Conservation (phyloP, 92 coral and sea anemone species). For the Parazoanthus darwini region DNA sequence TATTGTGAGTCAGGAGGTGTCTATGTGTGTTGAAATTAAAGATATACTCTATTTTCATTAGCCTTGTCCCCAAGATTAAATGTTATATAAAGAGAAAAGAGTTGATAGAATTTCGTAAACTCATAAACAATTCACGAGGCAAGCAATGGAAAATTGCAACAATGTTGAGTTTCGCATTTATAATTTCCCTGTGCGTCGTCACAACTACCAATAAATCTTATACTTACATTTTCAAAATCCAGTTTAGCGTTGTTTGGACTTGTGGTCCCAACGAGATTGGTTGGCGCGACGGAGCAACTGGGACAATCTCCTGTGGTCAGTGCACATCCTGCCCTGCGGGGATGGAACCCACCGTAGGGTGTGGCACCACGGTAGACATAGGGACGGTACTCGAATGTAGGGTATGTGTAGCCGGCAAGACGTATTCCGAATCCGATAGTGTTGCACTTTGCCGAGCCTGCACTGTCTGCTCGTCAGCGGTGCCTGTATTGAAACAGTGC, state of each 20-base stretch:
- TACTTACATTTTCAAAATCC: neutral
- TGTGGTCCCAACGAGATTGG: slow-evolving; percentile 22
- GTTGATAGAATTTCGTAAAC: too few relatives aligned
- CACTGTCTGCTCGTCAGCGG: slow-evolving; percentile 11
- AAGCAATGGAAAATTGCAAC: too few relatives aligned
- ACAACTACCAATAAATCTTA: too few relatives aligned
- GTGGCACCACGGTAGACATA: slow-evolving; percentile 17
- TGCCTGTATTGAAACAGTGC: slow-evolving; percentile 1
- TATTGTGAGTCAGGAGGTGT: too few relatives aligned
- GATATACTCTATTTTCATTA: too few relatives aligned
- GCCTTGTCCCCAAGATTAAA: too few relatives aligned
- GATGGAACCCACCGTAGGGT: slow-evolving; percentile 28
- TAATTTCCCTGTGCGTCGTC: too few relatives aligned
- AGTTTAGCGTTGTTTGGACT: neutral
- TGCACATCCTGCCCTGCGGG: slow-evolving; percentile 19
- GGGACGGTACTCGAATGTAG: slow-evolving; percentile 11
- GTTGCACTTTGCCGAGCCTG: slow-evolving; percentile 16
- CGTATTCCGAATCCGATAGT: slow-evolving; percentile 21
- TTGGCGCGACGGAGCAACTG: slow-evolving; percentile 15
- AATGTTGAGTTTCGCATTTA: too few relatives aligned
- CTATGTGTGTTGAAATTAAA: too few relatives aligned
- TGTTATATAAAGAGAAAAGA: too few relatives aligned
- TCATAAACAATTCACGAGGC: too few relatives aligned
- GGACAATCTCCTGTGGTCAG: neutral
- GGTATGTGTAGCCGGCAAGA: neutral